phyloP scores from a whole-genome alignment of 2,888 invertebrate genomes.

The Agonopterix heracliana region DNA sequence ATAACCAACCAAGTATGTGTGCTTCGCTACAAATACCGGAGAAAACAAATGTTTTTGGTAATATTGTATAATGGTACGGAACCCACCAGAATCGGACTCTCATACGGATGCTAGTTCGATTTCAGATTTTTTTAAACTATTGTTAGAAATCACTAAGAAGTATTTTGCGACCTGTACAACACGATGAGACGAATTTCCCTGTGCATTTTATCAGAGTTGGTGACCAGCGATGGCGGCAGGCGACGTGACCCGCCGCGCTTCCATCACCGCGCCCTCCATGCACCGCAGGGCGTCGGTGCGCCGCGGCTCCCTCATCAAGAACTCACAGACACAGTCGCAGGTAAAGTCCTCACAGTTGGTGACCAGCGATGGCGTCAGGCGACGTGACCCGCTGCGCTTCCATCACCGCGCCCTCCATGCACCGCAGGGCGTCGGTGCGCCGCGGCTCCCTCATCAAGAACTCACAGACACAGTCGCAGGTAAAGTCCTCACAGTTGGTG shows the following conservation, averaged over 20 bases:
- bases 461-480: slow-evolving; percentile 70
- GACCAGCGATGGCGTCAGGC: slow-evolving; percentile 57
- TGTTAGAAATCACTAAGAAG: too few species aligned
- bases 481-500: slow-evolving; percentile 16
- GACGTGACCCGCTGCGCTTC: slow-evolving; percentile 71
- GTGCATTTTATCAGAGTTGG: too few species aligned
- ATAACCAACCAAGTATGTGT: too few species aligned
- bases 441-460: slow-evolving; percentile 77
- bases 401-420: slow-evolving; percentile 70
- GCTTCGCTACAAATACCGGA: too few species aligned
- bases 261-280: slow-evolving; percentile 70
- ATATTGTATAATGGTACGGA: too few species aligned
- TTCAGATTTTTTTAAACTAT: too few species aligned
- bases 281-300: slow-evolving; percentile 74
- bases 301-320: slow-evolving; percentile 76
- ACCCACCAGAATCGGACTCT: too few species aligned
- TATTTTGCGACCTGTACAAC: too few species aligned
- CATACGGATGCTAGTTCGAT: too few species aligned
- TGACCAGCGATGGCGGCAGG: slow-evolving; percentile 57
- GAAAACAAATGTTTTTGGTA: too few species aligned
- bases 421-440: slow-evolving; percentile 72
- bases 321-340: slow-evolving; percentile 70
- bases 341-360: slow-evolving; percentile 23
- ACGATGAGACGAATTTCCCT: too few species aligned
- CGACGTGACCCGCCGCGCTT: slow-evolving; percentile 70